Evolutionary conservation across 2,888 invertebrate genomes (phyloP).

Genomic region (Morpho helenor): DNA sequence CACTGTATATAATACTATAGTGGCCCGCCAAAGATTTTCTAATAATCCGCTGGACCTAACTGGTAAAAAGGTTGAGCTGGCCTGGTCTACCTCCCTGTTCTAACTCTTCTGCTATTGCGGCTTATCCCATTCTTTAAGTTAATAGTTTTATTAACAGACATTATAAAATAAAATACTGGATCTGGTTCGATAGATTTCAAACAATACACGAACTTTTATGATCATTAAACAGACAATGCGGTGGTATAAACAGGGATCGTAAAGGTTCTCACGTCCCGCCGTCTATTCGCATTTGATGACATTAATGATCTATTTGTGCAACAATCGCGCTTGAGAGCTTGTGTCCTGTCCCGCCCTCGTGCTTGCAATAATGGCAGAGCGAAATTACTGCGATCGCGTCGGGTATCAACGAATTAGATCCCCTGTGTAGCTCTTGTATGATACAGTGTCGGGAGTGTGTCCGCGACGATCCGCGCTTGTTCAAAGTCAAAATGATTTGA

Average conservation of each 20-base stretch:
- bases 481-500: slow-evolving; percentile 23
- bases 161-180: too few relatives aligned
- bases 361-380: slow-evolving; percentile 57
- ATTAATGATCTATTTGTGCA: slow-evolving; percentile 32
- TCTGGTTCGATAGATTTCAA: not conserved
- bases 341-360: slow-evolving; percentile 64
- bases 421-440: slow-evolving; percentile 40
- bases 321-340: slow-evolving; percentile 61
- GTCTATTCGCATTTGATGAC: slow-evolving; percentile 18
- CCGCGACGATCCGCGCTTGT: slow-evolving; percentile 40
- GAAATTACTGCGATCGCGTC: slow-evolving; percentile 69
- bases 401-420: slow-evolving; percentile 61
- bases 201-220: not conserved
- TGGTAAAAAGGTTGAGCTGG: too few relatives aligned
- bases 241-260: slow-evolving; percentile 1
- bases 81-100: too few relatives aligned
- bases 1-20: too few relatives aligned
- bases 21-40: too few relatives aligned
- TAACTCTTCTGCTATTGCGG: too few relatives aligned
- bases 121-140: too few relatives aligned
- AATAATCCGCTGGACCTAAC: too few relatives aligned
- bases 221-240: slow-evolving; percentile 7
- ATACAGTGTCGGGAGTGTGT: slow-evolving; percentile 41
- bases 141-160: too few relatives aligned
- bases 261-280: slow-evolving; percentile 15